Evolutionary conservation across 2,888 invertebrate genomes (phyloP).

Genomic region (Thymelicus sylvestris): DNA sequence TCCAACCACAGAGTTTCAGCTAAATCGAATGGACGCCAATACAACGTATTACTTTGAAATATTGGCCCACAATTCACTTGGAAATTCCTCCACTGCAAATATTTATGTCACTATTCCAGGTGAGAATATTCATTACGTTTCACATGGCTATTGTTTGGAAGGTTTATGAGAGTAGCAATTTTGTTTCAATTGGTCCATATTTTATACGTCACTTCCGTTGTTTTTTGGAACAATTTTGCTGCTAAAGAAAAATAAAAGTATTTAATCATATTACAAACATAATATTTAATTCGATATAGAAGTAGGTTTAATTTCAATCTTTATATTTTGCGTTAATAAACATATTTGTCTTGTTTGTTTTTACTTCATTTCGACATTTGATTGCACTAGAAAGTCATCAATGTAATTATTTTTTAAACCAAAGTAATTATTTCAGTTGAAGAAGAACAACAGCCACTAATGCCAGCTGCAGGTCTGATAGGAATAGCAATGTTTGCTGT

Average conservation of each 20-base stretch:
- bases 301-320: no score
- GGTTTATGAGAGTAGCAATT: not conserved
- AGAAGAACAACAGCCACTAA: slow-evolving; percentile 51
- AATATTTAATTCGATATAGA: no score
- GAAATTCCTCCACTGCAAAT: slow-evolving; percentile 63
- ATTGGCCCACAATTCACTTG: slow-evolving; percentile 67
- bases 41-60: slow-evolving; percentile 67
- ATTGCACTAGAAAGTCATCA: no score
- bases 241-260: no score
- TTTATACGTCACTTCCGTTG: not conserved
- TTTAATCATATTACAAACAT: no score
- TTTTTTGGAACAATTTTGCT: no score
- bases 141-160: slow-evolving; percentile 13
- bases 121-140: slow-evolving; percentile 43
- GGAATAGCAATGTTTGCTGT: slow-evolving; percentile 92
- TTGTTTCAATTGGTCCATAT: not conserved
- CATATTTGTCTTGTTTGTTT: no score
- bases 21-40: slow-evolving; percentile 57
- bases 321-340: no score
- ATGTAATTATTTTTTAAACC: no score
- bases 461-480: slow-evolving; percentile 89
- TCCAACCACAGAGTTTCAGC: slow-evolving; percentile 52
- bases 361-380: no score
- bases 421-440: slow-evolving; percentile 10
- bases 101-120: slow-evolving; percentile 58